Evolutionary conservation across 1,140 invertebrate species (phyloP), one percentile per base, ranked within the genome.

Genomic region (Drosophila kanapiae): DNA sequence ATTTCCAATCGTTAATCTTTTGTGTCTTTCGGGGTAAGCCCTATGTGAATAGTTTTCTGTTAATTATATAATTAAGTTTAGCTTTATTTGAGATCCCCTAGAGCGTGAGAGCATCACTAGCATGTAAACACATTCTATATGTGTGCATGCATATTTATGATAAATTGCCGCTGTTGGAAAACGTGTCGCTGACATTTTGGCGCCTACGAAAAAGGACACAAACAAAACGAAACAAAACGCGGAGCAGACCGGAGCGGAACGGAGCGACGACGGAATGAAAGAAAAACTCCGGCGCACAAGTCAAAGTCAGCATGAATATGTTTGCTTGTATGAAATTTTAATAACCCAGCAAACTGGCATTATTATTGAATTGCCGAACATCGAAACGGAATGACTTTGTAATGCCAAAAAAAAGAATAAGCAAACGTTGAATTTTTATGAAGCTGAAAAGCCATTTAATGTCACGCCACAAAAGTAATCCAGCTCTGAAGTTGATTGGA

Each of bases 121-220:
- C 42, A 18, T 49, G 58, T 61, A 56, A 49, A 35, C 53, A 56
- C 23, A 47, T 67, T n/a, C 14, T 38, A 33, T 58, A 51, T 64
- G 60, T 74, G 59, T 72, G 58, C 65, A 62, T 82, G 80, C 68
- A 88, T 87, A 88, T 87, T 87, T 87, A 88, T 87, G 83, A 87
- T 87, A 87, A 88, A 87, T 87, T 87, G 83, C 74, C 61, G 71
- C 64, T 75, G 76, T 68, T 51, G 51, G 71, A 67, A 74, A 83
- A 87, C 84, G 84, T 88, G 83, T 83, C 77, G 84, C 77, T 88
- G 84, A 88, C 84, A 88, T 87, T 87, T 88, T 80, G 80, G 80
- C 72, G 76, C 83, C 76, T 83, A 74, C 58, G 60, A 79, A 79
- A 86, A 71, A 49, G 60, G 63, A 72, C 51, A 65, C 56, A 75